Evolutionary conservation across 2,797 vertebrate species (phyloP), one percentile per base, ranked within the genome.

Genomic region (Acanthornis magna): DNA sequence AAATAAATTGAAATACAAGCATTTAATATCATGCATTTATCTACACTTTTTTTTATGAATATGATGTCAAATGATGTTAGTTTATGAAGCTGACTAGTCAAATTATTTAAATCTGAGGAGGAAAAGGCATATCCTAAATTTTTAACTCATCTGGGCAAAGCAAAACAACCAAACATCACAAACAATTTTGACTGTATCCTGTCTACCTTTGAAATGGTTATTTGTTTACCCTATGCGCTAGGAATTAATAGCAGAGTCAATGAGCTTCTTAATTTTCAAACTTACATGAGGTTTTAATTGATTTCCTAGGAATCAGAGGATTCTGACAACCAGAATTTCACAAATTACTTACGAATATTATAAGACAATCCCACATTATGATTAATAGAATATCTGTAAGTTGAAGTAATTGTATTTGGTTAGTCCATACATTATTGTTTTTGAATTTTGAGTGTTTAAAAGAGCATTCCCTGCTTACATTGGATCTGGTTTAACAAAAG

Each of bases 381-480:
- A 53, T 53, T 65, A 34, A 50, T 25, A 54, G 12, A 13, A 26
- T 29, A 16, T 23, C 13, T 75, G 7, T 32, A 61, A 30, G 5
- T 30, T 89, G 63, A 22, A 67, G 4, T 29, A 67, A 55, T 60
- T 11, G 17, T 22, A 34, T 88, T 73, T 34, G 3, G 2, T 47
- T 51, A 25, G 13, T 43, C 10, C 7, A 18, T 58, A 12, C 54
- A 13, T 19, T 50, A n/a, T n/a, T 47, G 17, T 50, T 85, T 82
- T 63, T 58, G 2, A 15, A 3, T 55, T 82, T 48, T 79, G 10
- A 43, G 32, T 43, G 14, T 34, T 55, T 30, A 51, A 85, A 47
- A 0, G 5, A 50, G 2, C 1, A 2, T 7, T 55, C 1, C 27
- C 12, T 58, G 7, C 22, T 58, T 65, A 20, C 21, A 8, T 8